Evolutionary conservation across 2,888 invertebrate species (phyloP).

Genomic region (Athrips mouffetella): DNA sequence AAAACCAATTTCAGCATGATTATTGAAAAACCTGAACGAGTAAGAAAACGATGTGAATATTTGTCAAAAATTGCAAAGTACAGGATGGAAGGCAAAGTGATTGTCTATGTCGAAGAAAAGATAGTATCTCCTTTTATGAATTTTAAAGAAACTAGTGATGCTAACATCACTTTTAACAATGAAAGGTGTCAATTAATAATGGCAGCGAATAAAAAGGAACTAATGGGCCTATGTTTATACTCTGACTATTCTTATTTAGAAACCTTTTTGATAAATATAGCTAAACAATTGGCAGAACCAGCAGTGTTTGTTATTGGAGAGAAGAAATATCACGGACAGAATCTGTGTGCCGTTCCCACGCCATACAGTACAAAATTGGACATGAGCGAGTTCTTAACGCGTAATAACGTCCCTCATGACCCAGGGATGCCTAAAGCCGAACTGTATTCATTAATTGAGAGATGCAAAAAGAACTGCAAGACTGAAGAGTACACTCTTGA

Average conservation of each 20-base stretch:
- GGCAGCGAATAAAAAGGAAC: neutral
- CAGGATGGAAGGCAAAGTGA: neutral
- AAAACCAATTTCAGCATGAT: neutral
- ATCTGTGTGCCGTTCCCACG: neutral
- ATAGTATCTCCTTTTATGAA: no score
- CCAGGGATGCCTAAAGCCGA: neutral
- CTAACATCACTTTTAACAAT: neutral
- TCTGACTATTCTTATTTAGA: no score
- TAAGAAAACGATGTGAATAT: neutral
- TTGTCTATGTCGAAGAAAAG: neutral
- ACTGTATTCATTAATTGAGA: neutral
- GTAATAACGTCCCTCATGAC: neutral
- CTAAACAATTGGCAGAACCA: neutral
- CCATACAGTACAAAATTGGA: neutral
- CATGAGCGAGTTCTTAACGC: neutral
- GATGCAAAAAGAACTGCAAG: neutral
- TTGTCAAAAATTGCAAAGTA: neutral
- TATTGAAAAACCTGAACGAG: neutral
- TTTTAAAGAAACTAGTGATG: neutral
- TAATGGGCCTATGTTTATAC: neutral
- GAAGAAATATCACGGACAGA: neutral
- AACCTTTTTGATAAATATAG: neutral
- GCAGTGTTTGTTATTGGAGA: neutral
- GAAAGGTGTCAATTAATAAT: neutral
- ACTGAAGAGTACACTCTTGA: neutral